Percentiles rank a stretch among this genome's conserved stretches.
These are phyloP conservation scores for Ctenicera cuprea DNA, from an alignment of 2,888 invertebrate species.

Conservation along the genomic window DNA sequence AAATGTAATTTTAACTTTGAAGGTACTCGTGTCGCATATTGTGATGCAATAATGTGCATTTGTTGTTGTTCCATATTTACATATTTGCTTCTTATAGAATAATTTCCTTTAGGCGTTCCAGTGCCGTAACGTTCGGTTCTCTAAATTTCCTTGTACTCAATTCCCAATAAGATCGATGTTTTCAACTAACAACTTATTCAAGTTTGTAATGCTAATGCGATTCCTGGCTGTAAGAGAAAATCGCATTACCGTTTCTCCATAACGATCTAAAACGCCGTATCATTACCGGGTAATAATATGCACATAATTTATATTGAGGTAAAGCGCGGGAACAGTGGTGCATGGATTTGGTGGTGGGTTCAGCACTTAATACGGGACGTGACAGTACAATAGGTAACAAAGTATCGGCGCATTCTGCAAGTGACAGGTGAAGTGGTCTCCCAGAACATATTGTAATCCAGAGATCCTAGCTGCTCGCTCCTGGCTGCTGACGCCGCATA, in stretches of 20 bases:
- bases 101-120: not conserved
- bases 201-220: constrained; percentile 43
- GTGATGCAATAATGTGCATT: constrained; percentile 6
- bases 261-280: constrained; percentile 40
- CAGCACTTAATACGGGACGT: constrained; percentile 54
- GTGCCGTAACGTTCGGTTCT: constrained; percentile 1
- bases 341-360: constrained; percentile 30
- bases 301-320: constrained; percentile 46
- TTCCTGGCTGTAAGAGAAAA: constrained; percentile 35
- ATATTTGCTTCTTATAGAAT: not conserved
- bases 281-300: constrained; percentile 44
- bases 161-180: constrained; percentile 28
- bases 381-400: constrained; percentile 61
- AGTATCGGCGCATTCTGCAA: constrained; percentile 59
- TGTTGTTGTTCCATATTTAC: not conserved
- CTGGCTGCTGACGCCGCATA: constrained; percentile 60
- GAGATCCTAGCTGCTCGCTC: constrained; percentile 52
- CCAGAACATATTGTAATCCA: constrained; percentile 60
- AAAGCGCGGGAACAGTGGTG: constrained; percentile 23
- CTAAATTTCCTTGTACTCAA: constrained; percentile 7
- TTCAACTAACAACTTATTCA: constrained; percentile 34
- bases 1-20: too few relatives aligned
- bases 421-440: constrained; percentile 60
- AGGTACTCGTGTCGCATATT: too few relatives aligned
- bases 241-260: constrained; percentile 33